Evolutionary conservation across 2,888 invertebrate genomes (phyloP).

Genomic region (Dynastes grantii): DNA sequence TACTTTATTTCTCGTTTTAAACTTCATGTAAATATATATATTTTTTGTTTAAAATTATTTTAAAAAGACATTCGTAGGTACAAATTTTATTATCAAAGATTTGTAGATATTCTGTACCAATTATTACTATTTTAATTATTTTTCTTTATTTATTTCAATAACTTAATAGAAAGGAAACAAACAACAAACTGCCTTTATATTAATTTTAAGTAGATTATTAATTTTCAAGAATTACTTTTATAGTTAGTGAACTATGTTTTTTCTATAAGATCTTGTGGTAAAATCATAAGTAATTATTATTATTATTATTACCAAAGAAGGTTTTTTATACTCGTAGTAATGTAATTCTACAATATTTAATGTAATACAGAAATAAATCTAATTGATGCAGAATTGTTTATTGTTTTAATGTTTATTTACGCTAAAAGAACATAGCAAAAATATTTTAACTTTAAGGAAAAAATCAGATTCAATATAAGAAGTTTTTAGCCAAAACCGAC

Average conservation of each 20-base stretch:
- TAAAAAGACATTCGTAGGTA: background rate
- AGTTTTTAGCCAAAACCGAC: too few relatives aligned
- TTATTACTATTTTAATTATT: conserved; percentile 8
- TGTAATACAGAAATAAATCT: too few relatives aligned
- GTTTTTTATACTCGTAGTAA: too few relatives aligned
- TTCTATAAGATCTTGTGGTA: too few relatives aligned
- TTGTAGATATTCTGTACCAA: conserved; percentile 28
- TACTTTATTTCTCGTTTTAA: conserved; percentile 4
- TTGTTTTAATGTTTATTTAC: too few relatives aligned
- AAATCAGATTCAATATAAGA: too few relatives aligned
- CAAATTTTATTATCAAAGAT: conserved; percentile 2
- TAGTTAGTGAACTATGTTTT: background rate
- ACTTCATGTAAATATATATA: background rate
- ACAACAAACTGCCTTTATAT: background rate
- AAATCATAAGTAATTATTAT: too few relatives aligned
- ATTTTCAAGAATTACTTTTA: background rate
- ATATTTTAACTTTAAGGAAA: too few relatives aligned
- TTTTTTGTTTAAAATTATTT: background rate
- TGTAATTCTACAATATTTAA: too few relatives aligned
- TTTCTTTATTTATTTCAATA: conserved; percentile 16
- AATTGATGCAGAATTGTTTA: too few relatives aligned
- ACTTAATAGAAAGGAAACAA: background rate
- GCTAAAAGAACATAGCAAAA: background rate
- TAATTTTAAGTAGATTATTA: background rate
- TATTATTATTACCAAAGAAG: too few relatives aligned